phyloP scores from a whole-genome alignment of 1,140 invertebrate genomes.

The Drosophila prosaltans region DNA sequence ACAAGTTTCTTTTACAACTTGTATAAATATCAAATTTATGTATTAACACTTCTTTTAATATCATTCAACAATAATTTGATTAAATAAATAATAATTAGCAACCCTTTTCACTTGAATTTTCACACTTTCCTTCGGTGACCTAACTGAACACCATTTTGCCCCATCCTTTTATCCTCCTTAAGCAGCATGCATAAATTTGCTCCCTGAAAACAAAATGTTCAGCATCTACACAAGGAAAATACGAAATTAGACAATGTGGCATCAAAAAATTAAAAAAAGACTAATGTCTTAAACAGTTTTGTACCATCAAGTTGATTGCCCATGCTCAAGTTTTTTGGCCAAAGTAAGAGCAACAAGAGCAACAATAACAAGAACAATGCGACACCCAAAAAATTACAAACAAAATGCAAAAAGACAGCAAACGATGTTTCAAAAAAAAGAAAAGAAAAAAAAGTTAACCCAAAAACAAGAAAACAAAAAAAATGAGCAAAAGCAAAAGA shows the following conservation, averaged over 20 bases:
- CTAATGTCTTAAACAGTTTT: constrained; percentile 50
- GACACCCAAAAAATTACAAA: constrained; percentile 60
- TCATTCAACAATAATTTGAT: neutral
- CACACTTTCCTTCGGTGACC: constrained; percentile 5
- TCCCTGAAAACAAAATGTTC: neutral
- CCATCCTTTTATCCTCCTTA: neutral
- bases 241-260: constrained; percentile 40
- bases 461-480: constrained; percentile 33
- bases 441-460: constrained; percentile 36
- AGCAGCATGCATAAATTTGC: constrained; percentile 5
- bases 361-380: constrained; percentile 35
- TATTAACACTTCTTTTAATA: no score
- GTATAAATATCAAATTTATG: no score
- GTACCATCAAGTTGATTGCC: constrained; percentile 48
- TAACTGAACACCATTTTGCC: neutral
- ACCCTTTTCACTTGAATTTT: constrained; percentile 2
- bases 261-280: constrained; percentile 41
- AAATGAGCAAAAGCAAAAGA: constrained; percentile 17
- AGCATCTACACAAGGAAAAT: constrained; percentile 7
- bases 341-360: constrained; percentile 6
- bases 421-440: constrained; percentile 32
- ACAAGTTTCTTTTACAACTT: no score
- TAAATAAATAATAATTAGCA: constrained; percentile 5
- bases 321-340: neutral
- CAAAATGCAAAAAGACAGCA: constrained; percentile 51